Conservation (phyloP, 1,140 invertebrate genomes). For the Trichonephila clavipes region DNA sequence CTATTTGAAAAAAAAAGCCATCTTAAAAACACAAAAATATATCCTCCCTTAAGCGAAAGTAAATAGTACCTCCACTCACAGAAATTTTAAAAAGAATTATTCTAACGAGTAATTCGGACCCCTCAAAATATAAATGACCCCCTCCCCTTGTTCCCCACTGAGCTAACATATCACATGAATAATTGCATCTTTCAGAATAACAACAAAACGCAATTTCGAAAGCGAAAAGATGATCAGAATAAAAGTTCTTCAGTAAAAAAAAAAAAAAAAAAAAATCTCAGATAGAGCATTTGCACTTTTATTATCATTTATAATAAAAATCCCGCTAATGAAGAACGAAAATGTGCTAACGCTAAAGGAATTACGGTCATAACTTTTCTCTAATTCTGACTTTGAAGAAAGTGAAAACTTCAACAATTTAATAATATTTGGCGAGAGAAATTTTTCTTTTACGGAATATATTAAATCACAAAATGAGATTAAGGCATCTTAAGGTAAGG, state of each 20-base stretch:
- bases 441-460: constrained; percentile 21
- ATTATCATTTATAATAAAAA: constrained; percentile 33
- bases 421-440: constrained; percentile 39
- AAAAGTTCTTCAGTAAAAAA: constrained; percentile 20
- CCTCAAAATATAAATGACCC: no score
- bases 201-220: background rate
- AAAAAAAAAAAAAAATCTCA: no score
- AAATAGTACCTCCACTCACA: no score
- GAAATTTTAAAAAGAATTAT: no score
- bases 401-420: constrained; percentile 44
- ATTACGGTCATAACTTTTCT: constrained; percentile 29
- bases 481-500: constrained; percentile 26
- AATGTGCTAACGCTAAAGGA: background rate
- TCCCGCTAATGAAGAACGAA: constrained; percentile 23
- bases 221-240: constrained; percentile 1
- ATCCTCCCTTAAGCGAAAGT: no score
- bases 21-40: no score
- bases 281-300: background rate
- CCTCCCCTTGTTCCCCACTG: background rate
- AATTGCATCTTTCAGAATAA: background rate
- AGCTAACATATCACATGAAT: background rate
- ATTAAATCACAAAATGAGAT: constrained; percentile 45
- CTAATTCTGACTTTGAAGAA: constrained; percentile 38
- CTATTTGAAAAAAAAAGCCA: no score
- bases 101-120: no score